Evolutionary conservation across 2,888 invertebrate genomes (phyloP).

Genomic region (Syrphus vitripennis): DNA sequence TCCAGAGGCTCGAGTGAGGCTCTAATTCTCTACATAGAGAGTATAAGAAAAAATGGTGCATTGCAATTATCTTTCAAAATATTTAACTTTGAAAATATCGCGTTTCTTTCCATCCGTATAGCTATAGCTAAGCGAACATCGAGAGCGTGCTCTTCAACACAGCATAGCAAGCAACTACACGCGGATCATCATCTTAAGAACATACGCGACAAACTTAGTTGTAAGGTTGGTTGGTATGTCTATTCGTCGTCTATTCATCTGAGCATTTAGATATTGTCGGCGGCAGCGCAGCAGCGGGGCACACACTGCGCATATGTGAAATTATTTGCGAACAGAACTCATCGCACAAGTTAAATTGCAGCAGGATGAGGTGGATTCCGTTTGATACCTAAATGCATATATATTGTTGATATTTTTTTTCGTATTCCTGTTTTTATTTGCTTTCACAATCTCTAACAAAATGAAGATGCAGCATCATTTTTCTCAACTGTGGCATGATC

Average conservation of each 20-base stretch:
- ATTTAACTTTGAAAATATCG: conserved; percentile 69
- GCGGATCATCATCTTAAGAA: conserved; percentile 27
- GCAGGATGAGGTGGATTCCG: conserved; percentile 36
- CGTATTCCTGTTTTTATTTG: conserved; percentile 9
- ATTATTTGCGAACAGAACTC: conserved; percentile 52
- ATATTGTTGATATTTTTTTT: background rate
- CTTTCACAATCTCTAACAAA: background rate
- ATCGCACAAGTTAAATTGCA: conserved; percentile 55
- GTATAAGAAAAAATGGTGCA: conserved; percentile 56
- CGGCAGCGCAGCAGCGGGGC: background rate
- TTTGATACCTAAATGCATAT: no score
- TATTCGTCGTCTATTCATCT: background rate
- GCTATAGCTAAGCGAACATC: background rate
- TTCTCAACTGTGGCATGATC: background rate
- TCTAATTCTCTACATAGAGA: conserved; percentile 10
- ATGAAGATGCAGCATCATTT: background rate
- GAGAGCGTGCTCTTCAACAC: conserved; percentile 11
- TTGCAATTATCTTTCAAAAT: conserved; percentile 70
- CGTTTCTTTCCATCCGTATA: conserved; percentile 45
- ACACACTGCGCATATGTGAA: conserved; percentile 54
- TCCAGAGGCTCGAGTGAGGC: conserved; percentile 7
- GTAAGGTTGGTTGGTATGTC: conserved; percentile 1
- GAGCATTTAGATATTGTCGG: conserved; percentile 16
- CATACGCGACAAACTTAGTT: background rate
- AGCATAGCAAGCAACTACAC: background rate